phyloP scores from a whole-genome alignment of 2,797 vertebrate species.

The Odontamblyopus rebecca region DNA sequence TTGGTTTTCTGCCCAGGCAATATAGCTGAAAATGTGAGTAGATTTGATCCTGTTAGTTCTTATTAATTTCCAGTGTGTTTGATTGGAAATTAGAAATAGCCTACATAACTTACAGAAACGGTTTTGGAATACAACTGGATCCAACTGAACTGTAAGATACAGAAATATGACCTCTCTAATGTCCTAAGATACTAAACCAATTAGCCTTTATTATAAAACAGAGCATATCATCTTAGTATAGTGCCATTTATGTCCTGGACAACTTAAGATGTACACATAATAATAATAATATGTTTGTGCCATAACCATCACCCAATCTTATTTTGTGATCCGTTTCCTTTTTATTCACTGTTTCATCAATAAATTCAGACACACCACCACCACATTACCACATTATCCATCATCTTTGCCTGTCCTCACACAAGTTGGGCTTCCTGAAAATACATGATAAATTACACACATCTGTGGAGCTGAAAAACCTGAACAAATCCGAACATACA shows the following conservation, averaged over 20 bases:
- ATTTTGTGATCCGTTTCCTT: not conserved
- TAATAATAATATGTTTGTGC: too few relatives aligned
- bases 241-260: not conserved
- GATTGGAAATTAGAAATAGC: not conserved
- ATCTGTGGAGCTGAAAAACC: constrained; percentile 31
- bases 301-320: too few relatives aligned
- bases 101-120: too few relatives aligned
- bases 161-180: not conserved
- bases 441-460: constrained; percentile 15
- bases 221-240: not conserved
- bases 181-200: not conserved
- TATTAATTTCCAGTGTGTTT: not conserved
- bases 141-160: not conserved
- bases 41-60: too few relatives aligned
- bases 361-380: not conserved
- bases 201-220: not conserved
- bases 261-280: too few relatives aligned
- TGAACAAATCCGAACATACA: constrained; percentile 5
- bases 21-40: too few relatives aligned
- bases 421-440: constrained; percentile 2
- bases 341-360: not conserved
- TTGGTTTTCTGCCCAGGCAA: not conserved
- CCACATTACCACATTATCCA: constrained; percentile 13
- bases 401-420: not conserved
- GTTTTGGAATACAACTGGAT: not conserved